Evolutionary conservation across 2,797 vertebrate genomes (phyloP), one percentile per base, ranked within the genome.

Genomic region (Rhinichthys osculus): DNA sequence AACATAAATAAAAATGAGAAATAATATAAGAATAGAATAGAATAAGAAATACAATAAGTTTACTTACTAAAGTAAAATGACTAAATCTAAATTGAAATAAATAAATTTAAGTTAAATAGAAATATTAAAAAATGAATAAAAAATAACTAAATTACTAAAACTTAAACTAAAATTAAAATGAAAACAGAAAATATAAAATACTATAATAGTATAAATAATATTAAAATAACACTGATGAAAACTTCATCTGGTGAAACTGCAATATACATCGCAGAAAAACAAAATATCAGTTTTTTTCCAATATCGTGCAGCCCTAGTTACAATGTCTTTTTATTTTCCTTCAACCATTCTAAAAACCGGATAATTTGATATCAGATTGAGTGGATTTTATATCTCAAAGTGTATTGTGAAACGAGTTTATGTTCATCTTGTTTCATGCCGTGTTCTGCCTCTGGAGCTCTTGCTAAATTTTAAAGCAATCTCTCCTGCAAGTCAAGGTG

Each of bases 401-500:
- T 66, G 21, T 52, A 38, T 35, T 10, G 14, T 66, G 30, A 76
- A 59, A 76, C 54, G 44, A 30, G 82, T 77, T 77, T 35, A 35
- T 50, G 23, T 35, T 77, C 47, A 5, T 71, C 66, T 50, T 78
- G 21, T 17, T 77, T 42, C 44, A 23, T 77, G 47, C 40, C 16
- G 7, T 70, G 30, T 62, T 85, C 52, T 47, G 50, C 67, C 52
- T 42, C 17, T 35, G n/a, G 64, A 59, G 38, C 76, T 79, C 66
- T 27, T 35, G 52, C 52, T 10, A 47, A 70, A 78, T 59, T 71
- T 52, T 38, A 44, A 85, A 72, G 40, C 38, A 64, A 62, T 72
- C 76, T 79, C 50, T 59, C 38, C 16, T 76, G 62, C 13, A 38
- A 70, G 71, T 80, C 86, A 78, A 77, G 83, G 78, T 87, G 83